Base-by-base conservation (phyloP, 2,888 invertebrate species). In the Epinotia demarniana region DNA sequence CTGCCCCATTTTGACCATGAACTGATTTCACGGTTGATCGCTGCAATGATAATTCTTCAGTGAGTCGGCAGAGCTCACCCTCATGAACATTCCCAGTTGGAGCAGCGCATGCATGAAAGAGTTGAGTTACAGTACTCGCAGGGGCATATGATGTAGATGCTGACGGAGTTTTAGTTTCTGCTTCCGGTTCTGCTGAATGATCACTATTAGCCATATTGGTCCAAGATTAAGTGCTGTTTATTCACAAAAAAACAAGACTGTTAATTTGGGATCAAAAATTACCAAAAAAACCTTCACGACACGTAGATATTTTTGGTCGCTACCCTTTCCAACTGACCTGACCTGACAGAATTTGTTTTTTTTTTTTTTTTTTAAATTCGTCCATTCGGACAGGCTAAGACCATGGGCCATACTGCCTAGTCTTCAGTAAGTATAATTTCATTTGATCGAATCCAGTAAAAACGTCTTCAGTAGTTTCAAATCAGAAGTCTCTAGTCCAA, bases 201-300 rank as follows among this genome's bases (percentile, higher is more conserved):
- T 75, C 70, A 70, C 70, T 66, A 60, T 43, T 70, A 27, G 70
- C 70, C 75, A 75, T 75, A 58, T 60, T 55, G 16, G 60, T 60
- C 9, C 5, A 11, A 39, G 64, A 64, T 64, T 33, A 63, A 68
- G 19, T 27, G 19, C 16, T 53, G 19, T n/a, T 53, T 39, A 60
- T 70, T 60, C 64, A 75, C 57, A 74, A 62, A 46, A 62, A 60
- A 55, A 60, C 23, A 27, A 61, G n/a, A 75, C 75, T 60, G 53
- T 60, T 66, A 75, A 75, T 75, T 75, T 75, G 66, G 75, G 53
- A 53, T 46, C 46, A 60, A 75, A 55, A 60, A n/a, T 70, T 66
- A 53, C 66, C 60, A 75, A 73, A 73, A 75, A 60, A 75, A 60
- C 58, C 60, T 75, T 53, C 63, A 60, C 70, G 75, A 75, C 75